Base-by-base conservation (phyloP, 2,113 vertebrate species). In the Alligator sinensis region DNA sequence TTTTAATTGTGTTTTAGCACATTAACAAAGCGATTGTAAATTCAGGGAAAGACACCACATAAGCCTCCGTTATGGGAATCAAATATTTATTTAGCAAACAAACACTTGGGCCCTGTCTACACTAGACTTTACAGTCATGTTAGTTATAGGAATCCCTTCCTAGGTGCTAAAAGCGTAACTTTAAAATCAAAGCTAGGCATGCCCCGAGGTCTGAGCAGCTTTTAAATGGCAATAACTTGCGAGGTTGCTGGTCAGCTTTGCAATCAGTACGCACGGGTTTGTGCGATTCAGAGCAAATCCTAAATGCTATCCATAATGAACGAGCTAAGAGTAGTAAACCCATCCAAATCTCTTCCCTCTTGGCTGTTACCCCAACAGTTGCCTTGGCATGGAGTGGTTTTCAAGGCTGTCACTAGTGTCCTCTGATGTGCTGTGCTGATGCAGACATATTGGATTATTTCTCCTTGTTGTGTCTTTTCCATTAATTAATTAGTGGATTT, bases 381-480 rank as follows among this genome's bases (percentile, higher is more conserved):
- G 47, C 47, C 47, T 47, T 47, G 55, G n/a, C 0, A 28, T 6
- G 6, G 24, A 4, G 3, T 1, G 38, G 47, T 60, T 22, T 80
- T 2, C 3, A 54, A 58, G 2, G 0, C 4, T 47, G 3, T 4
- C 79, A 0, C 2, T 25, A 60, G 55, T 10, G 3, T 9, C 6
- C 11, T 62, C 1, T 74, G 11, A 0, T 0, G 64, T 5, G 5
- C 30, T 59, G 62, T 24, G 80, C 54, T 66, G 89, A 13, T 4
- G 38, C 27, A 6, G n/a, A 77, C 22, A 0, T 60, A 30, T 21
- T 47, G 70, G 22, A 74, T 47, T 74, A 74, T 25, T 74, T 70
- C 47, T 74, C 70, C 11, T 8, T 4, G 6, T 22, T 25, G 30
- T 19, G 11, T 12, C 7, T 1, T 79, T 72, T 8, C 77, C 9